phyloP scores from a whole-genome alignment of 2,888 invertebrate species.

The Drosophila peninsularis region DNA sequence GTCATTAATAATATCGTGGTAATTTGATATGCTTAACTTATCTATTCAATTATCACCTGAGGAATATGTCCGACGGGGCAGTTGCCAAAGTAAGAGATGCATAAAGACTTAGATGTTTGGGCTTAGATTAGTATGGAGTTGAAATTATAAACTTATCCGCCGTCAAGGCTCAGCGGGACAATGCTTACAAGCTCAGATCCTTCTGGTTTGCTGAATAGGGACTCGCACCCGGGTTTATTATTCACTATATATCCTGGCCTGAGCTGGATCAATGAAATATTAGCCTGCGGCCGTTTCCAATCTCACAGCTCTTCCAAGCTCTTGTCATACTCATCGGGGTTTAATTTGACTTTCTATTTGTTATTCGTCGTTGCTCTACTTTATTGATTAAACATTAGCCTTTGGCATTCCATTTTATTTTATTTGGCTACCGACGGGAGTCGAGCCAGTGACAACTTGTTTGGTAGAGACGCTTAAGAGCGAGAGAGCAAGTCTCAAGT shows the following conservation, averaged over 20 bases:
- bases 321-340: not conserved
- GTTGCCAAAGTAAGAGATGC: not conserved
- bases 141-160: too few species aligned
- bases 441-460: constrained; percentile 3
- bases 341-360: constrained; percentile 2
- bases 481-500: constrained; percentile 4
- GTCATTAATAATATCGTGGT: constrained; percentile 9
- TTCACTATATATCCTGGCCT: too few species aligned
- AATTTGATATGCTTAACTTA: not conserved
- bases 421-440: not conserved
- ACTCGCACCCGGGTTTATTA: not conserved
- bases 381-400: constrained; percentile 9
- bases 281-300: not conserved
- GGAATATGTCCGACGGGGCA: not conserved
- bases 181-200: too few species aligned
- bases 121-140: too few species aligned
- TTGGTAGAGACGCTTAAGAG: not conserved
- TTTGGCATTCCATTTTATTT: not conserved
- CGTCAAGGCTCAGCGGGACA: too few species aligned
- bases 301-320: not conserved
- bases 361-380: not conserved
- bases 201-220: too few species aligned
- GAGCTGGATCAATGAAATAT: not conserved
- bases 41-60: constrained; percentile 1
- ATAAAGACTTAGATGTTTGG: too few species aligned